phyloP scores from a whole-genome alignment of 2,797 vertebrate genomes.

The Amblyopsis hoosieri region DNA sequence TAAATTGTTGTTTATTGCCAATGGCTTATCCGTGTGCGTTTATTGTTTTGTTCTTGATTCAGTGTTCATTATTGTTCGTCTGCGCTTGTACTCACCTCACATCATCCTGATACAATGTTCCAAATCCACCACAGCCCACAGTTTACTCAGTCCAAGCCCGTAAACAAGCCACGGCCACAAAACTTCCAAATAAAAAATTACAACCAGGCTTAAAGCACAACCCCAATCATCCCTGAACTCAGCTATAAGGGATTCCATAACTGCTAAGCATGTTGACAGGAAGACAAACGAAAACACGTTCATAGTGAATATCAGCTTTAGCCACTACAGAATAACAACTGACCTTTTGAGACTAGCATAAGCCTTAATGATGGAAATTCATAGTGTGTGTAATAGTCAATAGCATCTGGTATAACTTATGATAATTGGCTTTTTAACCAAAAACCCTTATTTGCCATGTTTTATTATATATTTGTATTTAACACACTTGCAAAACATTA shows the following conservation, averaged over 20 bases:
- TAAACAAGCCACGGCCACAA: slow-evolving; percentile 46
- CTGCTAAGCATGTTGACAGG: slow-evolving; percentile 29
- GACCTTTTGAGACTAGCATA: neutral
- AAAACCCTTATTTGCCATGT: no score
- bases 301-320: slow-evolving; percentile 9
- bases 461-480: no score
- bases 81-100: no score
- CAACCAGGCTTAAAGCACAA: slow-evolving; percentile 44
- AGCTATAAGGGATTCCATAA: slow-evolving; percentile 12
- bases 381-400: neutral
- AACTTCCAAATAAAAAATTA: slow-evolving; percentile 42
- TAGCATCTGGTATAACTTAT: neutral
- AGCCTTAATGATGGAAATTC: neutral
- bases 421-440: no score
- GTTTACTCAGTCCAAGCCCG: slow-evolving; percentile 43
- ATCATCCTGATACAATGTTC: slow-evolving; percentile 6
- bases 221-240: slow-evolving; percentile 20
- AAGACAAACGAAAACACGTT: slow-evolving; percentile 24
- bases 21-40: no score
- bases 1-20: no score
- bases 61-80: no score
- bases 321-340: neutral
- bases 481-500: no score
- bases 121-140: slow-evolving; percentile 40
- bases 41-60: no score